Evolutionary conservation across 2,113 vertebrate species (phyloP).

Genomic region (Tachycineta bicolor): DNA sequence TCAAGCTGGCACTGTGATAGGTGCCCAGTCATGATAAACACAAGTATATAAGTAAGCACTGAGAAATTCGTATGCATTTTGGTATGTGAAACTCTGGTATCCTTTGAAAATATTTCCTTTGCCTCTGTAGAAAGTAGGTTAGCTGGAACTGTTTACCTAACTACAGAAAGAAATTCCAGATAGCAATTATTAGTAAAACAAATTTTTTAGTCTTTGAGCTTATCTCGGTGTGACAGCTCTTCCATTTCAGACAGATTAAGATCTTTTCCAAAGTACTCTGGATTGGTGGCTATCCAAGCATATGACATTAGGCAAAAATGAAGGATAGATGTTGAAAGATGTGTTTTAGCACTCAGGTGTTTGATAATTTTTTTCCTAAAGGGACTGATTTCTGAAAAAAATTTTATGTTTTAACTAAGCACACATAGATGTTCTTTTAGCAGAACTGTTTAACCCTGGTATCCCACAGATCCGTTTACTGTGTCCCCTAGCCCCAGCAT

Average conservation of each 20-base stretch:
- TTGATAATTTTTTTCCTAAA: background rate
- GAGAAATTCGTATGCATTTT: background rate
- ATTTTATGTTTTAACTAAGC: background rate
- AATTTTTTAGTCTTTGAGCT: conserved; percentile 11
- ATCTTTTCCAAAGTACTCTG: conserved; percentile 9
- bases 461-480: background rate
- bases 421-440: background rate
- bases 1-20: background rate
- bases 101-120: conserved; percentile 43
- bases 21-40: background rate
- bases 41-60: background rate
- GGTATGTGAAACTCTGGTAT: background rate
- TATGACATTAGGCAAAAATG: conserved; percentile 51
- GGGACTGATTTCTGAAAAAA: background rate
- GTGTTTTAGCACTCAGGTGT: background rate
- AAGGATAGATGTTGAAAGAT: background rate
- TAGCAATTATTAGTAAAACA: conserved; percentile 33
- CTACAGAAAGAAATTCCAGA: conserved; percentile 26
- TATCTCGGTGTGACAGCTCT: conserved; percentile 50
- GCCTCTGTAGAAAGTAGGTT: conserved; percentile 16
- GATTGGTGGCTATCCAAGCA: conserved; percentile 39
- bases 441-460: background rate
- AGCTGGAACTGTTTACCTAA: conserved; percentile 46
- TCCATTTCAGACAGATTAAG: conserved; percentile 43
- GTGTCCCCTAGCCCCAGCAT: background rate